These are phyloP conservation scores for Anguilla marmorata DNA, from an alignment of 2,797 vertebrate species.

Conservation along the genomic window DNA sequence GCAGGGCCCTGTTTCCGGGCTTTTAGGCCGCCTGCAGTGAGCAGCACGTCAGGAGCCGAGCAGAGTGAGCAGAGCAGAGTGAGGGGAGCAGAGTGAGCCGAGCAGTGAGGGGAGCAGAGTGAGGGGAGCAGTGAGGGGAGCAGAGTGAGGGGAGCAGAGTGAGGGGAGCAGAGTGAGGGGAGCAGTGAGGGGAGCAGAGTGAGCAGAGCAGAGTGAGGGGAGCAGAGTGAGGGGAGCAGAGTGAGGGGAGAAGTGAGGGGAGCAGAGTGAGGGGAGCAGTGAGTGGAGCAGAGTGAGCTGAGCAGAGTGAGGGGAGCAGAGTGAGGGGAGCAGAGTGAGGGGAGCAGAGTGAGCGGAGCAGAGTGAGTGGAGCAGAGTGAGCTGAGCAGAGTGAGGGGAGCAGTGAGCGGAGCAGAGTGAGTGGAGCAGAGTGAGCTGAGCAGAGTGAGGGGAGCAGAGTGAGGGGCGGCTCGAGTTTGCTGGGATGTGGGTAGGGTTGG, in stretches of 20 bases:
- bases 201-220: background rate
- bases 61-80: too few relatives aligned
- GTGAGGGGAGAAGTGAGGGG: background rate
- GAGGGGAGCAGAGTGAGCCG: background rate
- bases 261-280: too few relatives aligned
- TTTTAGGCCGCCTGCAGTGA: background rate
- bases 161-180: background rate
- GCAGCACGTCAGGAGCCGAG: too few relatives aligned
- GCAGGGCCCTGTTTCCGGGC: background rate
- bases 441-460: background rate
- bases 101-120: too few relatives aligned
- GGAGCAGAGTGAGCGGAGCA: too few relatives aligned
- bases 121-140: background rate
- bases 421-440: too few relatives aligned
- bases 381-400: too few relatives aligned
- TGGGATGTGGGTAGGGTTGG: background rate
- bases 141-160: background rate
- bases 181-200: background rate
- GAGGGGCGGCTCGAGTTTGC: background rate
- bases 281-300: too few relatives aligned
- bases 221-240: background rate
- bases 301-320: too few relatives aligned
- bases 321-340: too few relatives aligned
- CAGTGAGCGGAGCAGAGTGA: too few relatives aligned
- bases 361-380: too few relatives aligned